A percentile compares a stretch with the other conserved stretches of the same genome.
Conservation (phyloP, 1,140 invertebrate genomes). For the Adoxophyes honmai region DNA sequence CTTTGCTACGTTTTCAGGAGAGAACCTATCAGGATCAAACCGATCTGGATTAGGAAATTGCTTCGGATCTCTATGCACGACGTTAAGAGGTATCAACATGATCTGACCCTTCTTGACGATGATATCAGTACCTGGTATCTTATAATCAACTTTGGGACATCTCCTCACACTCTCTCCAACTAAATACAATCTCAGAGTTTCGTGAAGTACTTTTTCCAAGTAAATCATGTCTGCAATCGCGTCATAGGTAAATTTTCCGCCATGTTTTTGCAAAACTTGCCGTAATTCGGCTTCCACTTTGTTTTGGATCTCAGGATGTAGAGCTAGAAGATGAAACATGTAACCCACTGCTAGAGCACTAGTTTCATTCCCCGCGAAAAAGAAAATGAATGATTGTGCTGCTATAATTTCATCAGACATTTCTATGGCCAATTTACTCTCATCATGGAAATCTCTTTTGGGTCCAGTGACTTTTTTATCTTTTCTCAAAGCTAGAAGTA, state of each 20-base stretch:
- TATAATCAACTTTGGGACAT: not conserved
- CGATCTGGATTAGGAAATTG: constrained; percentile 16
- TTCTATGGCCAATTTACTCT: no score
- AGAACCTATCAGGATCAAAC: constrained; percentile 20
- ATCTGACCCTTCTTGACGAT: constrained; percentile 6
- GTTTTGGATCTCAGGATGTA: not conserved
- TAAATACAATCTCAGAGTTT: not conserved
- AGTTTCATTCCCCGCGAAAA: not conserved
- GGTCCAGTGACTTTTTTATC: not conserved
- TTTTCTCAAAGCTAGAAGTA: no score
- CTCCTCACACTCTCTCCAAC: not conserved
- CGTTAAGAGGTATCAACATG: not conserved
- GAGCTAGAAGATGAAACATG: not conserved
- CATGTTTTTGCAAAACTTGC: not conserved
- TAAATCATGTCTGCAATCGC: not conserved
- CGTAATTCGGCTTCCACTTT: not conserved
- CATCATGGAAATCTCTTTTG: no score
- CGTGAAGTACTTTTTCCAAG: constrained; percentile 3
- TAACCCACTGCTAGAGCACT: not conserved
- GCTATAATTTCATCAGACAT: constrained; percentile 1
- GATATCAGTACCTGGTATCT: constrained; percentile 3
- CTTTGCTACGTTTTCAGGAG: not conserved
- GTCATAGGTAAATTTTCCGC: not conserved
- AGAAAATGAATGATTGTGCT: not conserved
- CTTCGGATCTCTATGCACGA: constrained; percentile 9